These are phyloP conservation scores for Dissostichus mawsoni DNA, from an alignment of 2,113 vertebrate species.

Conservation along the genomic window DNA sequence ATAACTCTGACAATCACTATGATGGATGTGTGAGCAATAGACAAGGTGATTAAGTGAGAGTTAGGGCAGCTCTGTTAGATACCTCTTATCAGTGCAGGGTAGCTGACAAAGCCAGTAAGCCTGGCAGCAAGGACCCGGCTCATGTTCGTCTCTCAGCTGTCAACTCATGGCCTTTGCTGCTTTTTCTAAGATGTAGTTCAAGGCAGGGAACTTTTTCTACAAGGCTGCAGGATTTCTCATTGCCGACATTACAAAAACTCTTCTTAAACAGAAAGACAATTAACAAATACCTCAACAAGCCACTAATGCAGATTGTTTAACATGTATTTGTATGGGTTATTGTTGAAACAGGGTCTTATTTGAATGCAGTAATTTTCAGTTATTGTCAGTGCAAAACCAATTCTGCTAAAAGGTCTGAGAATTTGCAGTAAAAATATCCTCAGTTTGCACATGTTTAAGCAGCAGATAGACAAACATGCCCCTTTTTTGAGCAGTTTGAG, in stretches of 20 bases:
- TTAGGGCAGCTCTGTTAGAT: background rate
- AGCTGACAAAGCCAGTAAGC: slow-evolving; percentile 3
- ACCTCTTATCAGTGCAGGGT: background rate
- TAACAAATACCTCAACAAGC: background rate
- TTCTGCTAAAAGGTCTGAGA: background rate
- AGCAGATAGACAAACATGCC: background rate
- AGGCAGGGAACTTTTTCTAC: background rate
- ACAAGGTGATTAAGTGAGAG: background rate
- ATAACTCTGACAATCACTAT: background rate
- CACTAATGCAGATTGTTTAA: background rate
- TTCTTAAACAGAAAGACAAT: background rate
- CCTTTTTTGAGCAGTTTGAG: background rate
- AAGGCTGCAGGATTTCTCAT: background rate
- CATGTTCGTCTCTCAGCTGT: slow-evolving; percentile 11
- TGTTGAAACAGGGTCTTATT: background rate
- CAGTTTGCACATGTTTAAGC: slow-evolving; percentile 2
- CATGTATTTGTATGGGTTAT: too few species aligned
- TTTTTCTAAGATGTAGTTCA: background rate
- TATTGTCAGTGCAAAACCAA: background rate
- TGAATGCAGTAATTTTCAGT: background rate
- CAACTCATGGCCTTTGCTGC: background rate
- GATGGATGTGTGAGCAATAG: background rate
- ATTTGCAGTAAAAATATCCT: background rate
- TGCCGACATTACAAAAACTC: background rate
- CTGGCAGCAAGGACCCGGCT: background rate